Evolutionary conservation across 2,797 vertebrate genomes (phyloP), one percentile per base, ranked within the genome.

Genomic region (Coregonus suidteri): DNA sequence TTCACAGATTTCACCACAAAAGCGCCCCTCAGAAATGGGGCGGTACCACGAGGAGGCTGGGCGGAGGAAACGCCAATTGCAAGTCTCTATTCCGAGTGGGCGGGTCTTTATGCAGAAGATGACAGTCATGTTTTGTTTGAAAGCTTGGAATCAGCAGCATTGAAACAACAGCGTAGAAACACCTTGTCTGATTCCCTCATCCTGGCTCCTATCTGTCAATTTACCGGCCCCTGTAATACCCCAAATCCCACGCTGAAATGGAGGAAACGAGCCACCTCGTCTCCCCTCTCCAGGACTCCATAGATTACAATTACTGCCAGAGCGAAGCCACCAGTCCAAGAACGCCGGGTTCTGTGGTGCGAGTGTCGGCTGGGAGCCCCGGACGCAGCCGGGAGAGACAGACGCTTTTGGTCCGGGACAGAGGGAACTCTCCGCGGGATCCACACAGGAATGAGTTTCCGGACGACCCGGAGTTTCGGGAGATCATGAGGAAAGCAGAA

Each of bases 251-350:
- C 18, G 25, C 20, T 62, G 90, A 82, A 79, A 95, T 96, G 95
- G 95, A 95, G 77, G 94, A 96, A 86, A 95, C 89, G 6, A 95
- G 93, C 83, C 94, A 94, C 59, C 86, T 95, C 41, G 91, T 94
- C 79, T 94, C 94, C 71, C 93, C 94, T 37, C 89, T 92, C 82
- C 92, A 92, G 85, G 91, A 90, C 25, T 90, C 90, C 84, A 89
- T 74, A 89, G 93, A 82, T 47, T 78, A 76, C 41, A 47, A 47
- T 9, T 13, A 13, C 90, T 90, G 6, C 90, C 91, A 34, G 71
- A 80, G 3, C 11, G 81, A 76, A 18, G 53, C 75, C 53, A 54
- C 37, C 82, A 74, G 73, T 47, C 79, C 37, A 47, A 77, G 41
- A 25, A 83, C 89, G 41, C 91, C 92, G 0, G 92, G 92, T 47